Percentiles rank a stretch among this genome's conserved stretches.
phyloP scores from a whole-genome alignment of 2,888 invertebrate species.

The Antheraea yamamai region DNA sequence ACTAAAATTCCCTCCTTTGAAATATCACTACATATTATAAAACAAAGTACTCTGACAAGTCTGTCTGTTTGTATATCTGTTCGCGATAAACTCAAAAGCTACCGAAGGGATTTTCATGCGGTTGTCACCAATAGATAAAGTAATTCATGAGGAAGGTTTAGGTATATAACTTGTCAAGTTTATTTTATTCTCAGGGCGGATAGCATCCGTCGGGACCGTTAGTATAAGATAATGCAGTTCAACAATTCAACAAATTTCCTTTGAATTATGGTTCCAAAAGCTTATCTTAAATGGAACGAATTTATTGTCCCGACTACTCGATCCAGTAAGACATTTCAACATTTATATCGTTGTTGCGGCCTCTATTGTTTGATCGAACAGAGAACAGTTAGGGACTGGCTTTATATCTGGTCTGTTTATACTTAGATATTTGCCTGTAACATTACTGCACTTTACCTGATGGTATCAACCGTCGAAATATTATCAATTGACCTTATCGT shows the following conservation, averaged over 20 bases:
- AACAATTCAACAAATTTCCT: background rate
- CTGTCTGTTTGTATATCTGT: too few species aligned
- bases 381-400: constrained; percentile 4
- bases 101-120: too few species aligned
- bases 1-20: too few species aligned
- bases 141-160: too few species aligned
- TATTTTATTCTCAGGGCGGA: too few species aligned
- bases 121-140: too few species aligned
- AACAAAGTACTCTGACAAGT: too few species aligned
- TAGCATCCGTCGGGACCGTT: too few species aligned
- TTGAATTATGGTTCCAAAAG: background rate
- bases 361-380: constrained; percentile 21
- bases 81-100: too few species aligned
- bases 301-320: background rate
- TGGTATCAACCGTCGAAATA: background rate
- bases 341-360: constrained; percentile 38
- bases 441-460: background rate
- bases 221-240: too few species aligned
- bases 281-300: background rate
- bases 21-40: too few species aligned
- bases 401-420: constrained; percentile 5
- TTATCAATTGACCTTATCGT: background rate
- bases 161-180: too few species aligned
- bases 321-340: background rate
- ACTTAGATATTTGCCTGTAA: background rate